A percentile compares a stretch with the other conserved stretches of the same genome.
These are phyloP conservation scores for Matsumyia berberina DNA, from an alignment of 2,888 invertebrate species.

Conservation along the genomic window DNA sequence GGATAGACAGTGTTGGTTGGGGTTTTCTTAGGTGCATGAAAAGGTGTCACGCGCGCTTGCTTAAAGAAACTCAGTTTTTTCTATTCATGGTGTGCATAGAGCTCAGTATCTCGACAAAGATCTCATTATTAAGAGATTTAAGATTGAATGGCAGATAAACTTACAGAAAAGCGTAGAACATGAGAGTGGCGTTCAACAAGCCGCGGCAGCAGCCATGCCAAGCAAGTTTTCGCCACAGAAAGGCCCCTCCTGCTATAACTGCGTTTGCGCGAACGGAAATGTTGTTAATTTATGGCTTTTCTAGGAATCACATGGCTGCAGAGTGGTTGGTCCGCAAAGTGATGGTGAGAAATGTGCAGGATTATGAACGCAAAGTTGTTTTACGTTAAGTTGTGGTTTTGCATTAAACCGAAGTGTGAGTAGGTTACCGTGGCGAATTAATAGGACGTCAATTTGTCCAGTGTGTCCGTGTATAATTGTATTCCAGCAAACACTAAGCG, in stretches of 20 bases:
- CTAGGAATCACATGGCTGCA: conserved; percentile 58
- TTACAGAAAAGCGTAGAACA: conserved; percentile 56
- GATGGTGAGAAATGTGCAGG: conserved; percentile 62
- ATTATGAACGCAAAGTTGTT: conserved; percentile 65
- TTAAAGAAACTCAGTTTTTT: conserved; percentile 56
- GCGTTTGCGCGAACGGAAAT: conserved; percentile 70
- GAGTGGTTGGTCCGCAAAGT: conserved; percentile 17
- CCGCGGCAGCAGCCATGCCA: conserved; percentile 33
- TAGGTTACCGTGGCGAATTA: conserved; percentile 53
- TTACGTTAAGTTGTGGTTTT: conserved; percentile 54
- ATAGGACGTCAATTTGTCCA: conserved; percentile 58
- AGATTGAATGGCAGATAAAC: conserved; percentile 70
- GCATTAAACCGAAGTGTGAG: conserved; percentile 37
- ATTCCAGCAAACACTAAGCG: conserved; percentile 29
- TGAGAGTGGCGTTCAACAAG: conserved; percentile 61
- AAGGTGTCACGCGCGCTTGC: conserved; percentile 58
- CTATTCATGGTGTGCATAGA: conserved; percentile 44
- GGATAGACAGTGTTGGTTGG: conserved; percentile 49
- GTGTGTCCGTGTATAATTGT: conserved; percentile 38
- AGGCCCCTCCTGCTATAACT: conserved; percentile 54
- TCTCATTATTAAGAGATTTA: conserved; percentile 74
- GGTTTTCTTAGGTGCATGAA: conserved; percentile 43
- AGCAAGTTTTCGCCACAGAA: conserved; percentile 22
- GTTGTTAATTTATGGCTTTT: conserved; percentile 69
- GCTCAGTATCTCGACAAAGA: conserved; percentile 43